phyloP scores from a whole-genome alignment of 2,797 vertebrate species.

The Myotis vivesi region DNA sequence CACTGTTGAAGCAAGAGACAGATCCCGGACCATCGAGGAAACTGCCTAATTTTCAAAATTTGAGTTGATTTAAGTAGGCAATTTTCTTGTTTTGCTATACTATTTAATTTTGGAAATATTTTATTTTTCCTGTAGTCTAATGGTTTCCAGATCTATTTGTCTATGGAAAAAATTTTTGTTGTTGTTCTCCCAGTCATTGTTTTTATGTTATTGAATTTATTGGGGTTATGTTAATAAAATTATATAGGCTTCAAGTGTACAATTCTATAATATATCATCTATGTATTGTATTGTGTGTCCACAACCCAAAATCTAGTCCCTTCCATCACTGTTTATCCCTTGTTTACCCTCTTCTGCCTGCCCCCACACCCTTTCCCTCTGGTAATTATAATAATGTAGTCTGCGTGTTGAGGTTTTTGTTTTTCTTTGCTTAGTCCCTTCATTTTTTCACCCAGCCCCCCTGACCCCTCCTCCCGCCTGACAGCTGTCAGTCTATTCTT shows the following conservation, averaged over 20 bases:
- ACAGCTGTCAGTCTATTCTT: background rate
- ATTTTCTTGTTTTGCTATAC: background rate
- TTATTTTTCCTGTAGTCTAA: background rate
- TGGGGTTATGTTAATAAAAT: background rate
- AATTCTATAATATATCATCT: background rate
- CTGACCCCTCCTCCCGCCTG: fast-evolving
- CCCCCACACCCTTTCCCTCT: background rate
- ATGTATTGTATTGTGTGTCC: background rate
- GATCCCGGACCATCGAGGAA: no score
- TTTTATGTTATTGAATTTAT: background rate
- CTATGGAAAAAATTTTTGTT: background rate
- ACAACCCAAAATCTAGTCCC: background rate
- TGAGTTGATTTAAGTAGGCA: background rate
- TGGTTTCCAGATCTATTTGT: slow-evolving; percentile 32
- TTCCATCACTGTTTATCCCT: background rate
- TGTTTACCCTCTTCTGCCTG: background rate
- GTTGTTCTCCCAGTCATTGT: background rate
- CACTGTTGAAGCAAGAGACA: no score
- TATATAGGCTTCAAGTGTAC: background rate
- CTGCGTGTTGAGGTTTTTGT: background rate
- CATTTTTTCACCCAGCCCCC: background rate
- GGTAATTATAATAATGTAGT: background rate
- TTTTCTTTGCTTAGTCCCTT: background rate
- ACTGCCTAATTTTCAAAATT: background rate
- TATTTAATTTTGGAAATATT: slow-evolving; percentile 16